These are phyloP conservation scores for Odontocerum albicorne DNA, from an alignment of 2,888 invertebrate species.

Conservation along the genomic window DNA sequence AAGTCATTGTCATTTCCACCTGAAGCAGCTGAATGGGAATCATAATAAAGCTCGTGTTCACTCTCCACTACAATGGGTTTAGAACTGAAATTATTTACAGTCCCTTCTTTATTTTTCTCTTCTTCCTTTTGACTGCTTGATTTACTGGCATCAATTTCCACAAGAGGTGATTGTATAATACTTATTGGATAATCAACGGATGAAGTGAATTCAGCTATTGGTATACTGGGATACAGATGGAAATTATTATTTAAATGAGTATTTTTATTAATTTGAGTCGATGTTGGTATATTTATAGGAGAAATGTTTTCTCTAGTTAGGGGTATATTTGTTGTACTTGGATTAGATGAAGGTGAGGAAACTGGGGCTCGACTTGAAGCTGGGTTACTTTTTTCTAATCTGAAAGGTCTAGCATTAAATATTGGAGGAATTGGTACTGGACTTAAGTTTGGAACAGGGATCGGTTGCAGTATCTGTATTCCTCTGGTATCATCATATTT, in stretches of 20 bases:
- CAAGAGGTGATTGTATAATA: conserved; percentile 68
- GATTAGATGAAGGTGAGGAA: conserved; percentile 1
- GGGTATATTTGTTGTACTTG: conserved; percentile 2
- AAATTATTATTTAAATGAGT: conserved; percentile 44
- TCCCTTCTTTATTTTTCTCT: neutral
- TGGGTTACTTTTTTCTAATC: conserved; percentile 36
- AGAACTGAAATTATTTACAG: conserved; percentile 41
- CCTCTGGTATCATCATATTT: conserved; percentile 41
- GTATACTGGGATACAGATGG: conserved; percentile 65
- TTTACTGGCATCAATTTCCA: conserved; percentile 55
- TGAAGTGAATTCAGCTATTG: conserved; percentile 67
- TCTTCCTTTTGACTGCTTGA: conserved; percentile 34
- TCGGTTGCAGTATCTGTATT: conserved; percentile 57
- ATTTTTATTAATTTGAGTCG: conserved; percentile 18
- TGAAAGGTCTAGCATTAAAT: conserved; percentile 63
- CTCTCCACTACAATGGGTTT: conserved; percentile 47
- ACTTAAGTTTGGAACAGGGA: conserved; percentile 67
- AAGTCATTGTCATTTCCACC: conserved; percentile 39
- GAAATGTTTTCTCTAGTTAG: too few relatives aligned
- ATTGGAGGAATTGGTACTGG: conserved; percentile 63
- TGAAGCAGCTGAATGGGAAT: conserved; percentile 55
- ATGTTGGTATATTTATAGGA: too few relatives aligned
- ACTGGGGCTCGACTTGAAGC: neutral
- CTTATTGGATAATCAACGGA: conserved; percentile 73
- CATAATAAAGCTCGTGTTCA: conserved; percentile 46